Conservation (phyloP, 1,140 invertebrate genomes). For the Ooceraea biroi region DNA sequence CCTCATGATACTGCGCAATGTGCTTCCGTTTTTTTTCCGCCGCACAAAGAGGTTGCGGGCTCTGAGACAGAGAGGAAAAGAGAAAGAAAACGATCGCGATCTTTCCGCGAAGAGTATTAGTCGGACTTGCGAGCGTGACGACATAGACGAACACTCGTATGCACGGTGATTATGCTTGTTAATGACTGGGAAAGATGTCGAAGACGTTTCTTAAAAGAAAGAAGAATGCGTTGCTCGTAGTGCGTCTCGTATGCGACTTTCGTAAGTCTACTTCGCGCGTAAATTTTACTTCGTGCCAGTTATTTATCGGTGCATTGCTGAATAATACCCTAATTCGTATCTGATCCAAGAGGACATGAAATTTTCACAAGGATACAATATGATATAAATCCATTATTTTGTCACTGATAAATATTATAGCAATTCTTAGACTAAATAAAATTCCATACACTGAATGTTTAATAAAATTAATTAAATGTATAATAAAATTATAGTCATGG, state of each 20-base stretch:
- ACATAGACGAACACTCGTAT: conserved; percentile 23
- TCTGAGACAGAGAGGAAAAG: neutral
- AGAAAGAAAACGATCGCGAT: conserved; percentile 23
- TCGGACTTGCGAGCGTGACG: conserved; percentile 30
- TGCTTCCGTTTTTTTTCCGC: conserved; percentile 13
- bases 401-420: conserved; percentile 41
- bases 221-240: neutral
- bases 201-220: conserved; percentile 18
- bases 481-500: conserved; percentile 35
- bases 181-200: conserved; percentile 31
- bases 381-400: conserved; percentile 50
- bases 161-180: conserved; percentile 34
- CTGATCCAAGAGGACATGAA: conserved; percentile 22
- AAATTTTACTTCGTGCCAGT: neutral
- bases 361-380: conserved; percentile 31
- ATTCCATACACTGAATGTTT: conserved; percentile 37
- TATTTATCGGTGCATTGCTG: neutral
- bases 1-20: conserved; percentile 23
- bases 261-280: no score
- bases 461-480: conserved; percentile 36
- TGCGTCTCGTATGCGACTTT: neutral
- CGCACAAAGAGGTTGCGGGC: conserved; percentile 9
- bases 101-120: conserved; percentile 44
- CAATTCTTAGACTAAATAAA: conserved; percentile 7
- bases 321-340: conserved; percentile 19